Evolutionary conservation across 2,888 invertebrate species (phyloP), one percentile per base, ranked within the genome.

Genomic region (Amblyjoppa fuscipennis): DNA sequence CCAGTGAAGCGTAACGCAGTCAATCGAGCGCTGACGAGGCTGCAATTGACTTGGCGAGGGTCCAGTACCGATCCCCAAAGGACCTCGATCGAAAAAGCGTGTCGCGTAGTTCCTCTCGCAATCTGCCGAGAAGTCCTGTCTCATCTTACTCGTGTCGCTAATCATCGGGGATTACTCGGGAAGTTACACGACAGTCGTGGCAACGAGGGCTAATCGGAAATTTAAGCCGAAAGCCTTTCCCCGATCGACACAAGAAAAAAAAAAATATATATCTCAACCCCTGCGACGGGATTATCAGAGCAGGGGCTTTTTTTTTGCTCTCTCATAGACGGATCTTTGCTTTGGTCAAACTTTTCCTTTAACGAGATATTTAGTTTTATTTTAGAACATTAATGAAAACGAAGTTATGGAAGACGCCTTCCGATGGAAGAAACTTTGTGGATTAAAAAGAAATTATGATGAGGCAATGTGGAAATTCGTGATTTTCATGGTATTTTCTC

Each of bases 41-140:
- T 78, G 74, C 73, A 83, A 83, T 85, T 68, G 80, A 77, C 85
- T 85, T 85, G 85, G 85, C 83, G 61, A 68, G 73, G n/a, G 75
- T 83, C 85, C 85, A 80, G 71, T 80, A 75, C 16, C 28, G 68
- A 56, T 76, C 73, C 59, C 53, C 51, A 6, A 74, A 45, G 75
- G 68, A 59, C 68, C 68, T 53, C 83, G 66, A 83, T 75, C 76
- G 76, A 68, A 76, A 56, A 74, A 80, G 70, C 79, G 64, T 68
- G 79, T 76, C 75, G 31, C 68, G 49, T 73, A 51, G 45, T 41
- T 31, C 71, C 53, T 59, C 41, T 41, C n/a, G 16, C 68, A 31
- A 34, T 56, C 74, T 38, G 69, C 49, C 7, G 71, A 56, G 76
- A 84, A 77, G 34, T 64, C 28, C 64, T 25, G 41, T 41, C 53